phyloP scores from a whole-genome alignment of 2,113 vertebrate genomes.

The Dicaeum eximium region DNA sequence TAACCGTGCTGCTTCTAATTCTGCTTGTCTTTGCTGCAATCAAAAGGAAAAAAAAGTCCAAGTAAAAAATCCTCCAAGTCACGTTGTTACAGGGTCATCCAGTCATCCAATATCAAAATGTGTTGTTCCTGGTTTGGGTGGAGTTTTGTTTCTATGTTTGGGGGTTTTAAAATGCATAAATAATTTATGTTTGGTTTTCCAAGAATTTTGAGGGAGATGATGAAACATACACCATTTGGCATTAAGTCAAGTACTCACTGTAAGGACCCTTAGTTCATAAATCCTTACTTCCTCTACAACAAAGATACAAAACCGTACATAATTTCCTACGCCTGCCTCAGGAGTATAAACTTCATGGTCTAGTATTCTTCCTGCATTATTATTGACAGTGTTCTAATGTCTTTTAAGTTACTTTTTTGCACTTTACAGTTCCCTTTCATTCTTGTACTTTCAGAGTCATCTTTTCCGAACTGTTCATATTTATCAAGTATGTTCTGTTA shows the following conservation, averaged over 20 bases:
- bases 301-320: fast-evolving
- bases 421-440: neutral
- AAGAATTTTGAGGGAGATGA: neutral
- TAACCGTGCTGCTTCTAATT: conserved; percentile 87
- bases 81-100: neutral
- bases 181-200: neutral
- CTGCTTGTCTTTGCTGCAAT: conserved; percentile 87
- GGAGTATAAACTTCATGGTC: neutral
- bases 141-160: neutral
- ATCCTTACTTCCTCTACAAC: neutral
- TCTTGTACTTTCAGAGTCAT: neutral
- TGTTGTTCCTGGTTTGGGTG: neutral
- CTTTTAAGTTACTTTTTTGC: neutral
- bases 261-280: neutral
- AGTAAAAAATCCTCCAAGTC: neutral
- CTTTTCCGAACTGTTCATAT: neutral
- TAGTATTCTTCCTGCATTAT: neutral
- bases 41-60: neutral
- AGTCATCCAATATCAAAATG: neutral
- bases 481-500: neutral
- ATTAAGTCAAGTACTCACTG: neutral
- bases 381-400: neutral
- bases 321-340: neutral
- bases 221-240: neutral
- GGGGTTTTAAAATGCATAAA: neutral